Base-by-base conservation (phyloP, 2,888 invertebrate genomes). In the Limenitis camilla region DNA sequence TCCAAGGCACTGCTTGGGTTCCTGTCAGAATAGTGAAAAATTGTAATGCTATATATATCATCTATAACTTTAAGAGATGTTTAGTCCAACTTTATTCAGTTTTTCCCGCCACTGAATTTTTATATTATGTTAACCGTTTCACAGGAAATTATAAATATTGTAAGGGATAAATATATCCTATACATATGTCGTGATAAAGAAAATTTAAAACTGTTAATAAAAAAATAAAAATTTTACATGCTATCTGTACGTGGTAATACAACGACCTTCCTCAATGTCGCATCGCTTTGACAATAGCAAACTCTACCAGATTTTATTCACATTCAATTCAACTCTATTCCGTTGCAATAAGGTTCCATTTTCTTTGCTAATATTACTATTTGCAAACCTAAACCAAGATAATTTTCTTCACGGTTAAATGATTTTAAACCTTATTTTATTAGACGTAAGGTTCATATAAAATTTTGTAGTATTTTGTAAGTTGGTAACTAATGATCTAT, bases 261-360 rank as follows among this genome's bases (percentile, higher is more conserved):
- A 45, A 36, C 60, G 70, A 69, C 73, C 72, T 72, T 71, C 67
- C 66, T 58, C 71, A 73, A 74, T 73, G 74, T 70, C 71, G 56
- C 60, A 47, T 63, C 61, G 59, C 62, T 59, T 45, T 63, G 64
- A 67, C 69, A 65, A 66, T 62, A 61, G 58, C 52, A 55, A 58
- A 54, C 47, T 58, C 52, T 49, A 42, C 47, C 47, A 51, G 45
- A 19, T 27, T 1, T 41, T n/a, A 49, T 9, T 46, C 43, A 28
- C 39, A 39, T 43, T 35, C 6, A 52, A 27, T 1, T 48, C 8
- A n/a, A 40, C 44, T 45, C 48, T 60, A 49, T n/a, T 0, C 2
- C 7, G 0, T 7, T 28, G n/a, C 0, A 9, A 45, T 59, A 59
- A 11, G 44, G 54, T 38, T 38, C 7, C 51, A 35, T 52, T 41